Evolutionary conservation across 2,113 vertebrate species (phyloP), one percentile per base, ranked within the genome.

Genomic region (Ceratotherium simum): DNA sequence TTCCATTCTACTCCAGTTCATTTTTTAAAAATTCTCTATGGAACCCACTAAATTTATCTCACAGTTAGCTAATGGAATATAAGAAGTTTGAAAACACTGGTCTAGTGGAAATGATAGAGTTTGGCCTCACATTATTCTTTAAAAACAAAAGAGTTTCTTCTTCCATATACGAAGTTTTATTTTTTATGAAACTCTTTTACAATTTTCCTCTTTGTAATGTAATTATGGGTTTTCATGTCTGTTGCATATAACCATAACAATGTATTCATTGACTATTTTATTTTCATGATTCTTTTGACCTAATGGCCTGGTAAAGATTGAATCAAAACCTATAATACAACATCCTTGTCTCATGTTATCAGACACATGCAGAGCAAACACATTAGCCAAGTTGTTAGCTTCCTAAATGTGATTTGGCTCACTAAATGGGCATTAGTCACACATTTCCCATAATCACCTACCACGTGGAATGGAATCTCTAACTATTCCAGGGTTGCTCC

Each of bases 401-500:
- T 72, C 48, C 65, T 58, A n/a, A 80, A 78, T 92, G 91, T 73
- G 70, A 94, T 85, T 58, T 83, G 91, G 79, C 79, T 96, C 48
- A 69, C 11, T n/a, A 65, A 75, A 33, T 80, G 46, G 39, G 33
- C 36, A 84, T 88, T 87, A 96, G 69, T 96, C 91, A 96, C 75
- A 62, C 70, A 65, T 94, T 84, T 87, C 78, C 70, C 42, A 87
- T 42, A 64, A 48, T 90, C 62, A 81, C 54, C 80, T 65, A 65
- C 58, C 64, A 58, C 54, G 85, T 21, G 46, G 20, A 88, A 69
- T 10, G n/a, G 31, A 62, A n/a, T 76, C 18, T 51, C 23, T 48
- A 79, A 69, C 75, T 87, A n/a, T 90, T 69, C 36, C 27, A n/a
- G 42, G 51, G 46, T 65, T 51, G 5, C 39, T 96, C 5, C 75